phyloP scores from a whole-genome alignment of 2,113 vertebrate genomes.

The Rhea pennata region DNA sequence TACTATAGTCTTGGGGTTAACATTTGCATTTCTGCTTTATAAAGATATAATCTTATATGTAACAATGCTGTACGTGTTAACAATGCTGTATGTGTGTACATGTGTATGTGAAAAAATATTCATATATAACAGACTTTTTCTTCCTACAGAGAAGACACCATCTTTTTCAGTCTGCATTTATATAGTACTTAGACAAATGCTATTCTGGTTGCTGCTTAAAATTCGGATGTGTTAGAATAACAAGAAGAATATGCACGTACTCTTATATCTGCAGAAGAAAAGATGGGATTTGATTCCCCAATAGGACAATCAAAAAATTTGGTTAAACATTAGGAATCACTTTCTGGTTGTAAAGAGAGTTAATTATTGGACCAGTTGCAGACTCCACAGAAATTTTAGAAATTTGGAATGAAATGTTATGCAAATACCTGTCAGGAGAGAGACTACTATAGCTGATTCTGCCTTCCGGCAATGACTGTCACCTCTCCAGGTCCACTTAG shows the following conservation, averaged over 20 bases:
- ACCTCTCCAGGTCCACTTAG: not conserved
- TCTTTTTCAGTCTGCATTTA: not conserved
- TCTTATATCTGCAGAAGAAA: not conserved
- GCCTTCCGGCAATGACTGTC: not conserved
- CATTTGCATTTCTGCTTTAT: not conserved
- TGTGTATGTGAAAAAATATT: not conserved
- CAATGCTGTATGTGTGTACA: not conserved
- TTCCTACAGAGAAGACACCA: not conserved
- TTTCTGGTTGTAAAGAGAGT: not conserved
- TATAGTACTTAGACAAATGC: not conserved
- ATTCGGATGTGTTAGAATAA: not conserved
- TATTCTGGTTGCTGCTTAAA: not conserved
- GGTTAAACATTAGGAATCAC: not conserved
- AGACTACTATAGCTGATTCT: not conserved
- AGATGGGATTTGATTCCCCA: not conserved
- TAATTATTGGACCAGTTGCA: not conserved
- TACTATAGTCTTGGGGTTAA: not conserved
- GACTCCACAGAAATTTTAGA: not conserved
- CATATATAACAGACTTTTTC: not conserved
- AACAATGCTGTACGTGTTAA: not conserved
- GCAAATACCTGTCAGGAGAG: fast-evolving
- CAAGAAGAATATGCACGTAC: fast-evolving
- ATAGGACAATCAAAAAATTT: not conserved
- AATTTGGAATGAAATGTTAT: not conserved
- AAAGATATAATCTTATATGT: not conserved